These are phyloP conservation scores for Parazoanthus darwini DNA, from an alignment of 92 coral and sea anemone species.

Conservation along the genomic window DNA sequence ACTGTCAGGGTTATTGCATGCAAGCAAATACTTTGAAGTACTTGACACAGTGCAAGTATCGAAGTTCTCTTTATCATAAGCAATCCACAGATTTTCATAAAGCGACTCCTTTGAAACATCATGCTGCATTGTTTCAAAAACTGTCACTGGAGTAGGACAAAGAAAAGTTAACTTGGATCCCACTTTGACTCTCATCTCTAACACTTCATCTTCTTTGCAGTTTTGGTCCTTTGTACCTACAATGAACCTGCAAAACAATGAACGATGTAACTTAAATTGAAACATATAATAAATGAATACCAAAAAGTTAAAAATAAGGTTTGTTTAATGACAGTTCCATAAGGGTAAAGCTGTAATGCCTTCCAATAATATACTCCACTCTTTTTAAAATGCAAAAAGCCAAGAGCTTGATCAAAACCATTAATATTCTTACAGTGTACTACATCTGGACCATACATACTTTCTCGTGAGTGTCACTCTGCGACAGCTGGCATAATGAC, in stretches of 20 bases:
- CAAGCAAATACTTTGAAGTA: background rate
- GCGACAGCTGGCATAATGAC: too few species aligned
- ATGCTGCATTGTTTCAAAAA: background rate
- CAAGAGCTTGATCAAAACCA: too few species aligned
- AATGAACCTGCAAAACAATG: constrained; percentile 12
- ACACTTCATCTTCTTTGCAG: constrained; percentile 31
- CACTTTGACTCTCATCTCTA: constrained; percentile 14
- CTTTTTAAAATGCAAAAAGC: too few species aligned
- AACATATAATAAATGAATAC: background rate
- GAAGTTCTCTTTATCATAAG: background rate
- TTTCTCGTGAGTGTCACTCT: too few species aligned
- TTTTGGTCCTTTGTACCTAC: constrained; percentile 2
- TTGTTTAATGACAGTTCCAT: too few species aligned
- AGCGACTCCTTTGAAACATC: constrained; percentile 21
- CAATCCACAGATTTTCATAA: constrained; percentile 34
- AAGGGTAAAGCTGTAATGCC: too few species aligned
- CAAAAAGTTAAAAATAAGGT: too few species aligned
- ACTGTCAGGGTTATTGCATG: background rate
- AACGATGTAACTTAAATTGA: too few species aligned
- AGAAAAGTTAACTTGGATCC: constrained; percentile 18
- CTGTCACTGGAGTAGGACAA: constrained; percentile 23
- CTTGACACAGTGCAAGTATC: background rate
- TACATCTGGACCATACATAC: too few species aligned
- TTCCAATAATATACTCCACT: too few species aligned
- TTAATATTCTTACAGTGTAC: too few species aligned